phyloP scores from a whole-genome alignment of 2,888 invertebrate genomes.

The Cerastis leucographa region DNA sequence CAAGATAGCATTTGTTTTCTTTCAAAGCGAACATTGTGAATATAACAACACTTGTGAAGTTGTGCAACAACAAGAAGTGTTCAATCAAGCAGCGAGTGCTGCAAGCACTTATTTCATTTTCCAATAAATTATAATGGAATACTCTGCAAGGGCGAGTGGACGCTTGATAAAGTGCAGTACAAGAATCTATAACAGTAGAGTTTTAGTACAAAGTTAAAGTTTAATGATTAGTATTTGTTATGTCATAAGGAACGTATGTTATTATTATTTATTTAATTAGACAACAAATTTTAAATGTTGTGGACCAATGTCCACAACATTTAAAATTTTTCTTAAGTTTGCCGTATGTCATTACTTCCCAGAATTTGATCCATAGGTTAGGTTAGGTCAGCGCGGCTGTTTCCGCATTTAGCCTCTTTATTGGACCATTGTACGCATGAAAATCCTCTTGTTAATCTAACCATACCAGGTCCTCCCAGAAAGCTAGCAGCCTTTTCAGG shows the following conservation, averaged over 20 bases:
- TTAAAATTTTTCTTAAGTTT: too few species aligned
- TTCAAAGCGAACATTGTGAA: conserved; percentile 31
- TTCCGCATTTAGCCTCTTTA: too few species aligned
- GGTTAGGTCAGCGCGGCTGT: too few species aligned
- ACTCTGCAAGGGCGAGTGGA: conserved; percentile 24
- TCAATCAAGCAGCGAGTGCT: conserved; percentile 47
- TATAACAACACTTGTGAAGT: conserved; percentile 29
- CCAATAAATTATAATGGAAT: conserved; percentile 43
- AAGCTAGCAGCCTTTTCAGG: too few species aligned
- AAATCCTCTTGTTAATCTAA: too few species aligned
- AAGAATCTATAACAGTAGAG: conserved; percentile 36
- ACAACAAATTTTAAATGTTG: too few species aligned
- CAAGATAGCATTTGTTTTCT: conserved; percentile 58
- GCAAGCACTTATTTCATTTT: conserved; percentile 44
- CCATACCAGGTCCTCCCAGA: too few species aligned
- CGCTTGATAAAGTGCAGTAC: conserved; percentile 28
- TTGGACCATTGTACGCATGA: too few species aligned
- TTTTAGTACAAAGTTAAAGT: neutral
- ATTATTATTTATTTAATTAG: too few species aligned
- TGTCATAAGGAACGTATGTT: conserved; percentile 6
- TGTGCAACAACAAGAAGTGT: conserved; percentile 42
- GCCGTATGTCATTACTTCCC: too few species aligned
- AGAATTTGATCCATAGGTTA: too few species aligned
- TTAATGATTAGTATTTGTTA: conserved; percentile 14
- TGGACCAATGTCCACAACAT: too few species aligned